Evolutionary conservation across 2,888 invertebrate genomes (phyloP).

Genomic region (Scaptomyza flava): DNA sequence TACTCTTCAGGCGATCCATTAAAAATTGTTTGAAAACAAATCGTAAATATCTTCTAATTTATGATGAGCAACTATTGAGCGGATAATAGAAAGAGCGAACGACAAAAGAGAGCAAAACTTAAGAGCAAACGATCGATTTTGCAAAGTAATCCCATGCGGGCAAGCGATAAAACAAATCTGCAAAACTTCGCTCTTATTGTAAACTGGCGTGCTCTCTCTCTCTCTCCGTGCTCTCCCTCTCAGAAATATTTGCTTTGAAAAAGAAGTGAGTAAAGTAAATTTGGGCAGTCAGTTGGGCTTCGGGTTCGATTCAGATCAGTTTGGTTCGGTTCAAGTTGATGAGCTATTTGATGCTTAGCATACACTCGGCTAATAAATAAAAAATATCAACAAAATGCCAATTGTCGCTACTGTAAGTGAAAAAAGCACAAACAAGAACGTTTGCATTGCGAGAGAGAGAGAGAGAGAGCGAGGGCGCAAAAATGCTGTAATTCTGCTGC

Average conservation of each 20-base stretch:
- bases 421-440: neutral
- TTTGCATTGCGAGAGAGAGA: conserved; percentile 5
- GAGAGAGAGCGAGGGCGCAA: neutral
- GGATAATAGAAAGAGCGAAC: conserved; percentile 8
- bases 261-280: conserved; percentile 8
- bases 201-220: neutral
- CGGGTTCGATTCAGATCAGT: conserved; percentile 27
- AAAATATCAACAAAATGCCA: conserved; percentile 32
- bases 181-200: conserved; percentile 14
- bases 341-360: conserved; percentile 54
- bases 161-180: conserved; percentile 31
- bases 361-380: conserved; percentile 11
- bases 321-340: conserved; percentile 46
- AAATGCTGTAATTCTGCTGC: conserved; percentile 10
- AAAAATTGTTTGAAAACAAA: conserved; percentile 59
- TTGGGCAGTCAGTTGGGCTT: conserved; percentile 36
- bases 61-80: conserved; percentile 45
- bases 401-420: conserved; percentile 17
- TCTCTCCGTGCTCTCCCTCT: conserved; percentile 1
- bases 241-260: conserved; percentile 14
- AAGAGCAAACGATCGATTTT: conserved; percentile 41
- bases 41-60: conserved; percentile 38
- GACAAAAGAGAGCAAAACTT: conserved; percentile 4
- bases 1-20: neutral
- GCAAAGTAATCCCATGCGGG: conserved; percentile 9